Base-by-base conservation (phyloP, 2,888 invertebrate genomes). In the Campoletis raptor region DNA sequence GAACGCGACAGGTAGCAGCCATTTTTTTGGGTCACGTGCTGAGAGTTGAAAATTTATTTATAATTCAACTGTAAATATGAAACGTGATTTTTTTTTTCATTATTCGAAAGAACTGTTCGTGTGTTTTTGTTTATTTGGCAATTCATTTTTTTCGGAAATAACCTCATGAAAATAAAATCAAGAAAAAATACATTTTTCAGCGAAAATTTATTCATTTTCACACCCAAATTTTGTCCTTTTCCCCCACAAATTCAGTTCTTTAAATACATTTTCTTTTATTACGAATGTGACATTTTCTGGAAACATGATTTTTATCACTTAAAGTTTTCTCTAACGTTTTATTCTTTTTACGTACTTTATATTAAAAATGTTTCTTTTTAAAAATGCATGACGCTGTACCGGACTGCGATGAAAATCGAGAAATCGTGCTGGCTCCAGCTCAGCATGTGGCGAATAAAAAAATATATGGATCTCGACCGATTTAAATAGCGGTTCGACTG, bases 401-500 rank as follows among this genome's bases (percentile, higher is more conserved):
- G 42, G 15, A 15, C 18, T 15, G 18, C 66, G 36, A 36, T 73
- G 21, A 70, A 67, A 72, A 64, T 42, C 69, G 82, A 64, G 82
- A 79, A 82, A 85, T 82, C 85, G 85, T 36, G 67, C 61, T n/a
- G 36, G 36, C 78, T 37, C 54, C 15, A 40, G 48, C 36, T 69
- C 69, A 84, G 66, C 18, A 15, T 76, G 80, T 52, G 69, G 73
- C 64, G 69, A 86, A 81, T 84, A 72, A 82, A 87, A 84, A 85
- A 52, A 42, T 72, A 85, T 85, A 80, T 69, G 70, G 82, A 87
- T 87, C 82, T 83, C 80, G 83, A 83, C 77, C 87, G 78, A 85
- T 87, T 87, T 87, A 83, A 87, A 87, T 87, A 85, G 85, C 85
- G 57, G 87, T 85, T 30, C 72, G 81, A 83, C 85, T 45, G 80